These are phyloP conservation scores for Limosa lapponica DNA, from an alignment of 2,797 vertebrate genomes.

Conservation along the genomic window DNA sequence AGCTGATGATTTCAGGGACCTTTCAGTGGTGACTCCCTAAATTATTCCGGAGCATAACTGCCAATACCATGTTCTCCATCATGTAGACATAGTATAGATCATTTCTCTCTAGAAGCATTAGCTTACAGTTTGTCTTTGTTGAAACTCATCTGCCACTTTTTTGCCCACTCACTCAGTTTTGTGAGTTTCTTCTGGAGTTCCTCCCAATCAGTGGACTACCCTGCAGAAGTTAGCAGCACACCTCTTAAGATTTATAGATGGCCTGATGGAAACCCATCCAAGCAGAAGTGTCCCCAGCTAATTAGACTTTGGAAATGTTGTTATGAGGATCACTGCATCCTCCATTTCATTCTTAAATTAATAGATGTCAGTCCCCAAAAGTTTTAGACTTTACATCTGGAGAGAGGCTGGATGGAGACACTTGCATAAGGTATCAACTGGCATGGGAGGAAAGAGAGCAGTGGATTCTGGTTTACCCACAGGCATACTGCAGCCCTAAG, in stretches of 20 bases:
- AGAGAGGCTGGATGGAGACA: background rate
- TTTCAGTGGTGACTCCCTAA: background rate
- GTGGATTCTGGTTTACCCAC: background rate
- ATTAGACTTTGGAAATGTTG: background rate
- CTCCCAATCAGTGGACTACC: background rate
- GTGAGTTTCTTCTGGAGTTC: background rate
- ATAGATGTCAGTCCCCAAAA: accelerated
- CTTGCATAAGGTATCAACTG: background rate
- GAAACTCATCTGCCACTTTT: background rate
- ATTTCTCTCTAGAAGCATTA: background rate
- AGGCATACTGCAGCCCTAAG: background rate
- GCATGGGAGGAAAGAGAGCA: background rate
- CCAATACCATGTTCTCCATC: background rate
- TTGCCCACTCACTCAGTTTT: background rate
- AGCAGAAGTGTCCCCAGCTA: background rate
- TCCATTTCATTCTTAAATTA: background rate
- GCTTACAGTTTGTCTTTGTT: background rate
- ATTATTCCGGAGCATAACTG: accelerated
- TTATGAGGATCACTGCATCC: background rate
- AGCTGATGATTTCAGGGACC: background rate
- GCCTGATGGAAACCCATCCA: background rate
- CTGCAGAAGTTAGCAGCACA: background rate
- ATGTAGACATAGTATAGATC: background rate
- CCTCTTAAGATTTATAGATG: background rate
- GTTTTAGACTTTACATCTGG: background rate